Evolutionary conservation across 2,888 invertebrate genomes (phyloP).

Genomic region (Chrysolina americana): DNA sequence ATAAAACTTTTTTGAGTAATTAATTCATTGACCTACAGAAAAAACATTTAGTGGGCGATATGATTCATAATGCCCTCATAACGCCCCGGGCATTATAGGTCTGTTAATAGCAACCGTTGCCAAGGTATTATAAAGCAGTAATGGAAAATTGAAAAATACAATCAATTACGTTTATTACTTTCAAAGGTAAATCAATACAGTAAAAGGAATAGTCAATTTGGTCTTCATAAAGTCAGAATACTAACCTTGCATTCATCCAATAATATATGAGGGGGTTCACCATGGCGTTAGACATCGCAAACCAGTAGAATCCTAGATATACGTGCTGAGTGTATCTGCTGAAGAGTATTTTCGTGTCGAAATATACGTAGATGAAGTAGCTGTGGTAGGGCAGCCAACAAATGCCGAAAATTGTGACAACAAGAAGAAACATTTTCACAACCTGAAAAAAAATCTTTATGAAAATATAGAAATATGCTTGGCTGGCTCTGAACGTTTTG

Average conservation of each 20-base stretch:
- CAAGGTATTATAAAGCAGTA: too few relatives aligned
- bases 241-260: constrained; percentile 92
- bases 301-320: constrained; percentile 89
- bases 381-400: constrained; percentile 93
- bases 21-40: too few relatives aligned
- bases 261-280: constrained; percentile 94
- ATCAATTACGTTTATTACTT: too few relatives aligned
- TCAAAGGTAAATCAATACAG: too few relatives aligned
- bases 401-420: constrained; percentile 87
- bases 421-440: constrained; percentile 90
- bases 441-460: constrained; percentile 73
- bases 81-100: too few relatives aligned
- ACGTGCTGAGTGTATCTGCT: constrained; percentile 86
- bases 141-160: too few relatives aligned
- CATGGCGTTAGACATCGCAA: constrained; percentile 95
- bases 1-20: too few relatives aligned
- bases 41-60: too few relatives aligned
- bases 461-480: background rate
- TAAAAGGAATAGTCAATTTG: too few relatives aligned
- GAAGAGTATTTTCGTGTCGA: constrained; percentile 77
- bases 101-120: too few relatives aligned
- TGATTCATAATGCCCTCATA: too few relatives aligned
- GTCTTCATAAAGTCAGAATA: too few relatives aligned
- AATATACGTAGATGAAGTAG: constrained; percentile 88
- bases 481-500: background rate